These are phyloP conservation scores for Hyperopisus bebe DNA, from an alignment of 2,113 vertebrate genomes.

Conservation along the genomic window DNA sequence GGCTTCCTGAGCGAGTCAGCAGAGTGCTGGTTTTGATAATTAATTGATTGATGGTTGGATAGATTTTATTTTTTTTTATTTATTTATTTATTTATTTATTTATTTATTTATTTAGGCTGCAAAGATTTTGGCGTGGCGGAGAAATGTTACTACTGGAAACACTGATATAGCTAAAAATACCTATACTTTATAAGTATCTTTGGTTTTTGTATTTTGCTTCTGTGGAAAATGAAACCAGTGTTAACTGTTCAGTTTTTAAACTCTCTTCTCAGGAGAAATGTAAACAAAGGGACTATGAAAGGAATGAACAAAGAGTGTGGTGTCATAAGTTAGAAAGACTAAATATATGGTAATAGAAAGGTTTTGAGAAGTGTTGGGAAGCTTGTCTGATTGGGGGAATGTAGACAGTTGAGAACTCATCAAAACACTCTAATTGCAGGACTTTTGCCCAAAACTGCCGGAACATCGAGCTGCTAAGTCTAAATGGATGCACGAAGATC, in stretches of 20 bases:
- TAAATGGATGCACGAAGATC: conserved; percentile 98
- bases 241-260: not conserved
- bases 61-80: too few species aligned
- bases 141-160: not conserved
- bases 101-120: not conserved
- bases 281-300: not conserved
- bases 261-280: not conserved
- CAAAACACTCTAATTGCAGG: conserved; percentile 53
- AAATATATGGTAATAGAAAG: not conserved
- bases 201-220: not conserved
- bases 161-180: not conserved
- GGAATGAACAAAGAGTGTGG: not conserved
- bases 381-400: not conserved
- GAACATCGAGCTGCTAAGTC: conserved; percentile 91
- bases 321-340: not conserved
- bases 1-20: not conserved
- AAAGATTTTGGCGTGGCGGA: not conserved
- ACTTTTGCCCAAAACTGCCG: conserved; percentile 97
- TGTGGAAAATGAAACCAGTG: not conserved
- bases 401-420: not conserved
- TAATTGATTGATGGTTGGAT: not conserved
- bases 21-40: not conserved
- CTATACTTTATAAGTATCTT: not conserved
- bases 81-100: not conserved
- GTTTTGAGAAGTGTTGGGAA: not conserved